A percentile compares a stretch with the other conserved stretches of the same genome.
These are phyloP conservation scores for Acrossocheilus wenchowensis DNA, from an alignment of 2,797 vertebrate species.

Conservation along the genomic window DNA sequence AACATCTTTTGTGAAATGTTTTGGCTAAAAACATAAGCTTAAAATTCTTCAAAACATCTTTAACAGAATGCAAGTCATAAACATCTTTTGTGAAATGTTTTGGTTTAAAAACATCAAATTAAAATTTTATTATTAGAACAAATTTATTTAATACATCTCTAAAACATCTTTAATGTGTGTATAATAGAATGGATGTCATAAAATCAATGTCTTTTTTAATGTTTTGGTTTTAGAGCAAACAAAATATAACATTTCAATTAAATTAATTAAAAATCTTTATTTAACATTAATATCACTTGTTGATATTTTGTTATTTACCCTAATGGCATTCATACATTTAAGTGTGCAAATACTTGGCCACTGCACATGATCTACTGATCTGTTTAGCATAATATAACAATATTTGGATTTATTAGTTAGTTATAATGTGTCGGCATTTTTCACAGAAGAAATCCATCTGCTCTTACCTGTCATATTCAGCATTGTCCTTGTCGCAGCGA, in stretches of 20 bases:
- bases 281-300: not conserved
- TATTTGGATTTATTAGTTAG: not conserved
- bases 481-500: conserved; percentile 95
- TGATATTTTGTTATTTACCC: not conserved
- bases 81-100: not conserved
- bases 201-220: not conserved
- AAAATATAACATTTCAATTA: not conserved
- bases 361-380: too few relatives aligned
- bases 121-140: not conserved
- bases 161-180: not conserved
- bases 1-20: not conserved
- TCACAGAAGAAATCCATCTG: not conserved
- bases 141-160: not conserved
- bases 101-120: not conserved
- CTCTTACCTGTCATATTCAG: conserved; percentile 97
- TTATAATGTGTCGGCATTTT: not conserved
- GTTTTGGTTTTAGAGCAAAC: not conserved
- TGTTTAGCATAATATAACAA: not conserved
- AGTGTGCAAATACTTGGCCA: not conserved
- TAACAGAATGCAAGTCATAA: not conserved
- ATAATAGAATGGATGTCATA: not conserved
- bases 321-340: not conserved
- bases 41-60: not conserved
- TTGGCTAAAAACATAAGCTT: not conserved
- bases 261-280: not conserved